Conservation (phyloP, 2,888 invertebrate species). For the Silvanus unidentatus region DNA sequence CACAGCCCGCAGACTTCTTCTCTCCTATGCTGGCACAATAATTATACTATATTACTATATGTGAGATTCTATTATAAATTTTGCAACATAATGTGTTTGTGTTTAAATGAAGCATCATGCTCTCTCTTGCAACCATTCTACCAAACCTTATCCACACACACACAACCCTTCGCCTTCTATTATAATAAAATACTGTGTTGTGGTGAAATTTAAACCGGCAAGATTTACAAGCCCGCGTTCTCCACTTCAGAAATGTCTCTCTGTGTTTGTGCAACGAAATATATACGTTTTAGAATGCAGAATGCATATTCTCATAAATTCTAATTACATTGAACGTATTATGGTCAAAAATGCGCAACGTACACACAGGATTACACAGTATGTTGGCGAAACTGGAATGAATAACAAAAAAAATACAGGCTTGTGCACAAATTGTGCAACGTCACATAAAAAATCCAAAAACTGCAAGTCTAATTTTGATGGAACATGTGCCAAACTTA, state of each 20-base stretch:
- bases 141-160: no score
- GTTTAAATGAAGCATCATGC: conserved; percentile 1
- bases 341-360: conserved; percentile 12
- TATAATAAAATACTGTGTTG: background rate
- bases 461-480: no score
- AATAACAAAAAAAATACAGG: no score
- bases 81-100: conserved; percentile 3
- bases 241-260: conserved; percentile 1
- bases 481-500: no score
- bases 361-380: conserved; percentile 14
- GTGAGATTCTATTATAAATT: conserved; percentile 1
- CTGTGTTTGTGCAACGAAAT: conserved; percentile 13
- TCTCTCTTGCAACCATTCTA: no score
- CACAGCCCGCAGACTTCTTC: no score
- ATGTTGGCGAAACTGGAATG: conserved; percentile 5
- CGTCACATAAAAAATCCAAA: no score
- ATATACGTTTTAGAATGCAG: conserved; percentile 18
- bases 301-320: conserved; percentile 22
- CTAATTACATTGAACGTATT: conserved; percentile 17
- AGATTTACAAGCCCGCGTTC: background rate
- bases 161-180: no score
- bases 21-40: no score
- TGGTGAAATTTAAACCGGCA: background rate
- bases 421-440: no score
- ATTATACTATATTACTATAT: conserved; percentile 1